Percentiles rank a stretch among this genome's conserved stretches.
These are phyloP conservation scores for rabbit (Oryctolagus cuniculus) DNA, from an alignment of 2,113 vertebrate species.

Conservation along the genomic window mOryCun1.1 NC_091453.1:67396501-67397000, in stretches of 20 bases:
- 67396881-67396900: no score
- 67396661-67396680: slow-evolving; percentile 27
- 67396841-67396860: no score
- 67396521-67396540: not conserved
- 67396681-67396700: not conserved
- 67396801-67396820: slow-evolving; percentile 51
- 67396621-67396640: not conserved
- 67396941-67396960: no score
- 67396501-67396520: slow-evolving; percentile 41
- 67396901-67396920: no score
- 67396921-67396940: no score
- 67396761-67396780: not conserved
- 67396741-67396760: not conserved
- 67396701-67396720: not conserved
- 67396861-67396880: no score
- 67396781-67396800: slow-evolving; percentile 18
- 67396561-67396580: not conserved
- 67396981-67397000: no score
- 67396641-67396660: slow-evolving; percentile 23
- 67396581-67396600: not conserved
- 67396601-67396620: not conserved
- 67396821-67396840: no score
- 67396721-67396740: not conserved
- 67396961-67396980: no score
- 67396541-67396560: slow-evolving; percentile 22